These are phyloP conservation scores for Sciurus carolinensis DNA, from an alignment of 2,797 vertebrate species.

Conservation along the genomic window DNA sequence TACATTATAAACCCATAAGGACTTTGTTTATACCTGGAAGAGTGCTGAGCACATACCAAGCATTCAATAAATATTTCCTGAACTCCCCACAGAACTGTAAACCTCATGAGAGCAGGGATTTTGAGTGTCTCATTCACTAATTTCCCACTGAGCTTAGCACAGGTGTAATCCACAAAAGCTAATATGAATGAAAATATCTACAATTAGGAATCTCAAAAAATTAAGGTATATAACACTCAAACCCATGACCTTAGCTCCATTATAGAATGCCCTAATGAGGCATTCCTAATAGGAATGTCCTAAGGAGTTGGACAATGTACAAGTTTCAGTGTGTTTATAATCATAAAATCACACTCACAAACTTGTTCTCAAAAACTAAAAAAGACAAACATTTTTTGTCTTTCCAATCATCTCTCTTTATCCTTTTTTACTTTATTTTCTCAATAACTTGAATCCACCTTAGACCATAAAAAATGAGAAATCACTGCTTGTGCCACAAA, in stretches of 20 bases:
- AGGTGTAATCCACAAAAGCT: constrained; percentile 39
- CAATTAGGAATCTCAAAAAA: constrained; percentile 10
- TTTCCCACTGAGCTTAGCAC: constrained; percentile 47
- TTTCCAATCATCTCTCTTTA: constrained; percentile 31
- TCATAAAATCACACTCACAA: constrained; percentile 45
- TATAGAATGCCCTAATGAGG: background rate
- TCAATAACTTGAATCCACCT: constrained; percentile 18
- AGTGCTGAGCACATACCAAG: constrained; percentile 73
- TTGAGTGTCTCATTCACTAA: constrained; percentile 23
- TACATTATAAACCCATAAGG: constrained; percentile 66
- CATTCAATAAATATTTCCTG: constrained; percentile 80
- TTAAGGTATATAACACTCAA: background rate
- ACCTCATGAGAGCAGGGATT: constrained; percentile 63
- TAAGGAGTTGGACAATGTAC: background rate
- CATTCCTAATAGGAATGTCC: too few species aligned
- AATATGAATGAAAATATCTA: constrained; percentile 29
- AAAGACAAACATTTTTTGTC: background rate
- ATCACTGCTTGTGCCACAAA: constrained; percentile 17
- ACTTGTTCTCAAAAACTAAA: background rate
- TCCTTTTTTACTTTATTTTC: background rate
- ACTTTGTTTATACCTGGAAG: constrained; percentile 76
- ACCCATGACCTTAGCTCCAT: background rate
- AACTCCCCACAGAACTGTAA: constrained; percentile 72
- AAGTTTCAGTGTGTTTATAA: constrained; percentile 9
- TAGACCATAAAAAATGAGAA: constrained; percentile 39